Evolutionary conservation across 2,113 vertebrate species (phyloP), one percentile per base, ranked within the genome.

Genomic region (Astatotilapia flaviijosephi): DNA sequence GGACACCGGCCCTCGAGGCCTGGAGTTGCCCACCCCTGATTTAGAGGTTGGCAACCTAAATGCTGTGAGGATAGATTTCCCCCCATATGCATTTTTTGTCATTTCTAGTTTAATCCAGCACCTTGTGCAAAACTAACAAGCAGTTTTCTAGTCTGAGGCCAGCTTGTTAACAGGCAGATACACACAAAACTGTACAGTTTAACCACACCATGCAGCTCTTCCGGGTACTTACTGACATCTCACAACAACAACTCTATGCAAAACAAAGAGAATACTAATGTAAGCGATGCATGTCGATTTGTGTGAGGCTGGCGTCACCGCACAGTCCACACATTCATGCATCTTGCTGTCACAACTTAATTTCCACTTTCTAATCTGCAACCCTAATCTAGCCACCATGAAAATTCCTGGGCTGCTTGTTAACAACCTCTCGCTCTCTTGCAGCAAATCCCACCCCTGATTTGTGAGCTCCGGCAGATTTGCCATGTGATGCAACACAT

Each of bases 171-270:
- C 85, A 89, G 79, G 89, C 86, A 91, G 65, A 56, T 12, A 37
- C 91, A 91, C 84, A 89, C 56, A 45, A 83, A 49, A 83, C 17
- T 6, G 51, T 14, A 84, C 70, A 60, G 82, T 86, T 83, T 83
- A 79, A 81, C 84, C 95, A 95, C 82, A 7, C 91, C 86, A 65
- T 95, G 95, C 95, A 95, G 82, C 28, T 86, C 88, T 87, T 83
- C 82, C 23, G 85, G 53, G 88, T 97, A 97, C 97, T 97, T 96
- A 97, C 96, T 95, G 96, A 96, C 93, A 97, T 94, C 93, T 96
- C 96, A 95, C 96, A 97, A 94, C 94, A 97, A 95, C 96, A 95
- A 93, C 85, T 96, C 96, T 95, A 91, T 88, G 83, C 91, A 90
- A 94, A 92, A 93, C 82, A 94, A 90, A 93, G 65, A 93, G 40